phyloP scores from a whole-genome alignment of 2,797 vertebrate genomes.

The Lagocephalus sceleratus region DNA sequence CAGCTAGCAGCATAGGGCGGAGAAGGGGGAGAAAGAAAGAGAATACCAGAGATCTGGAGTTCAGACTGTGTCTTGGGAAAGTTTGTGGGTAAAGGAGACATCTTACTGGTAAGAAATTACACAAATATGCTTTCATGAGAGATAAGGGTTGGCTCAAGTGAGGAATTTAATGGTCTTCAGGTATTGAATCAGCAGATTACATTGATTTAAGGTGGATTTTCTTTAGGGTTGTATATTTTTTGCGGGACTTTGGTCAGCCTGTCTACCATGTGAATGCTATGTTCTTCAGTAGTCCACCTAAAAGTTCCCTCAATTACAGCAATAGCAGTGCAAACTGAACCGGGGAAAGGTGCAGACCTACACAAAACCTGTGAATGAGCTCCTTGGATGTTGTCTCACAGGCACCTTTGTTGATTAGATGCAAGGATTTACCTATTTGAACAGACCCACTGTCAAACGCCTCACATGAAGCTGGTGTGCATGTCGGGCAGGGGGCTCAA shows the following conservation, averaged over 20 bases:
- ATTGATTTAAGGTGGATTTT: slow-evolving; percentile 1
- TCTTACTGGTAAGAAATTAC: slow-evolving; percentile 48
- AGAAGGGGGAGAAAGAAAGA: slow-evolving; percentile 10
- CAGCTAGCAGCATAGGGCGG: background rate
- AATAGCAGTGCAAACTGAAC: slow-evolving; percentile 8
- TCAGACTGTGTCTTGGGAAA: slow-evolving; percentile 27
- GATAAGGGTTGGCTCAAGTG: slow-evolving; percentile 24
- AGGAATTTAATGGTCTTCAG: slow-evolving; percentile 19
- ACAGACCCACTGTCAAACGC: slow-evolving; percentile 9
- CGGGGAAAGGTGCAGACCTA: background rate
- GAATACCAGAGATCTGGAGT: background rate
- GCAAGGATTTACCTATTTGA: slow-evolving; percentile 18
- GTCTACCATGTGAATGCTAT: background rate
- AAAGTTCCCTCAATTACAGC: slow-evolving; percentile 8
- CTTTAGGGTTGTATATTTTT: background rate
- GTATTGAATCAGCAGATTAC: slow-evolving; percentile 47
- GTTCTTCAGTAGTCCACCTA: background rate
- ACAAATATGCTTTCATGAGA: slow-evolving; percentile 51
- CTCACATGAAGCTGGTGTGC: slow-evolving; percentile 20
- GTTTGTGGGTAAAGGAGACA: slow-evolving; percentile 25
- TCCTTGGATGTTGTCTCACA: slow-evolving; percentile 19
- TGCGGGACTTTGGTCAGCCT: too few relatives aligned
- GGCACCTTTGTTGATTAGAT: slow-evolving; percentile 20
- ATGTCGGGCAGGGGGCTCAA: slow-evolving; percentile 34
- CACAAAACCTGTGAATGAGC: slow-evolving; percentile 29